Base-by-base conservation (phyloP, 2,888 invertebrate genomes). In the Ditula angustiorana region DNA sequence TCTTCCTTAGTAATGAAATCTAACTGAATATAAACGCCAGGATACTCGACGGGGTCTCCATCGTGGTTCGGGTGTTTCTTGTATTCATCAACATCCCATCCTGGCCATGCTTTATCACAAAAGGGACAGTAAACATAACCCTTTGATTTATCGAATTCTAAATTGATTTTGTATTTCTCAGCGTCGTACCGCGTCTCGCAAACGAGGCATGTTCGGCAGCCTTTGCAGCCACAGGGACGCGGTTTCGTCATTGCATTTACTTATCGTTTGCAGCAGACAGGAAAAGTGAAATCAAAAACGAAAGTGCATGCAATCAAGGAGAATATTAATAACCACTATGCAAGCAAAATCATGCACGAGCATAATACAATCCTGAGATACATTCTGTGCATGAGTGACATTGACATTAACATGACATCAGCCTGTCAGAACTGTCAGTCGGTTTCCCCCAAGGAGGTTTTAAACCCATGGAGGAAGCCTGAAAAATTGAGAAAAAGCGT, bases 181-280 rank as follows among this genome's bases (percentile, higher is more conserved):
- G 90, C 92, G 56, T 90, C 92, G 70, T 88, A 88, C 62, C 95
- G 93, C 46, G 94, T 91, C 92, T 98, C 98, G 85, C 99, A 99
- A 65, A 96, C 87, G 21, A 98, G 93, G 84, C 99, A 99, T 1
- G 97, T 97, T 73, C 99, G 94, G 71, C 96, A 96, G 2, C 98
- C 98, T 93, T 99, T 99, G 82, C 99, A 99, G 41, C 98, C 98
- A 88, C 99, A 99, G 0, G 95, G 94, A 44, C 97, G 90, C 30
- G 95, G 94, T 71, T 94, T 94, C 76, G 95, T 94, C 95, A 95
- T 95, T 61, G 8, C 30, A 8, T 30, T 10, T 7, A 10, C n/a
- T 35, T 35, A 35, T 13, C n/a, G n/a, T 35, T 35, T n/a, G 13
- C 35, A 35, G 2, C 2, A 41, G 19, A 16, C 10, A 19, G 19